Conservation (phyloP, 2,888 invertebrate species). For the Saturnia japonica region DNA sequence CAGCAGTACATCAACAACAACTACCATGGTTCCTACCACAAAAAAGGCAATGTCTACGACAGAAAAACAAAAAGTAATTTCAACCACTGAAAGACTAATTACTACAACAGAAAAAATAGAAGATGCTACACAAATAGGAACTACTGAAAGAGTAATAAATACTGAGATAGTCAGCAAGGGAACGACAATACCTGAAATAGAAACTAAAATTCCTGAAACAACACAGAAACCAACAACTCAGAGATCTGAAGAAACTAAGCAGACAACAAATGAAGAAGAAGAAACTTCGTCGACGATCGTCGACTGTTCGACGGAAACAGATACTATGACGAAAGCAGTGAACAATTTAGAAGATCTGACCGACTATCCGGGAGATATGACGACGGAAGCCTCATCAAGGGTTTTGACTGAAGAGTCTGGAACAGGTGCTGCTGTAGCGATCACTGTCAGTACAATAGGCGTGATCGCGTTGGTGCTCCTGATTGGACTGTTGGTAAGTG, state of each 20-base stretch:
- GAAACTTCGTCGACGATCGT: constrained; percentile 23
- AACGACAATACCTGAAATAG: not conserved
- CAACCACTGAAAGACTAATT: constrained; percentile 28
- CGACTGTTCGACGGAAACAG: constrained; percentile 31
- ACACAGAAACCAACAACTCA: constrained; percentile 28
- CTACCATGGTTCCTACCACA: constrained; percentile 27
- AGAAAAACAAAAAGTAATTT: constrained; percentile 29
- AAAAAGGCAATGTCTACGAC: constrained; percentile 33
- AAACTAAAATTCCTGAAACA: constrained; percentile 21
- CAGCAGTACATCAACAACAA: constrained; percentile 18
- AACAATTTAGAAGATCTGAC: constrained; percentile 56
- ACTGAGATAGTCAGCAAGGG: not conserved
- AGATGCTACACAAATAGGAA: not conserved
- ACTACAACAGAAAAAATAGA: not conserved
- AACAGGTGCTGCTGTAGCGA: constrained; percentile 89
- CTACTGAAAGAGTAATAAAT: not conserved
- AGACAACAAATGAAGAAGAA: constrained; percentile 2
- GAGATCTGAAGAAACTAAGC: not conserved
- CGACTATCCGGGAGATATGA: constrained; percentile 56
- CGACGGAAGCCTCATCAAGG: constrained; percentile 61
- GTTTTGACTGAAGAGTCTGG: constrained; percentile 68
- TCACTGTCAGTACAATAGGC: constrained; percentile 90
- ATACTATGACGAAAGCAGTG: constrained; percentile 52
- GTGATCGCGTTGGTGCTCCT: constrained; percentile 88
- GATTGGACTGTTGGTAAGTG: constrained; percentile 88